These are phyloP conservation scores for Luperina nickerlii DNA, from an alignment of 2,888 invertebrate species.

Conservation along the genomic window DNA sequence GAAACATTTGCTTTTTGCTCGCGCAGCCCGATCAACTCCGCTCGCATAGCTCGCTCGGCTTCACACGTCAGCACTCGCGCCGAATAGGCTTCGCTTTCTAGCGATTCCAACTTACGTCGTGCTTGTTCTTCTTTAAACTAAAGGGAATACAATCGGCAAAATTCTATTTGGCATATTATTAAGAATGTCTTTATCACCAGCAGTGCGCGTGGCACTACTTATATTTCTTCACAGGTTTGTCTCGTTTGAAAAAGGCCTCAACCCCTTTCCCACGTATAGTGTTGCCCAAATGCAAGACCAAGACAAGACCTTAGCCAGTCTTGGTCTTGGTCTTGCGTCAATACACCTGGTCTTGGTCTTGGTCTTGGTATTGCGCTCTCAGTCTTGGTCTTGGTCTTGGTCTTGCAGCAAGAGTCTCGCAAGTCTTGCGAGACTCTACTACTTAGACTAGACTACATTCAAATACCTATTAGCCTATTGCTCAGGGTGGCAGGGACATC, in stretches of 20 bases:
- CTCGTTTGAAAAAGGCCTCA: neutral
- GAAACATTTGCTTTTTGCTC: conserved; percentile 78
- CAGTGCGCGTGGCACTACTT: neutral
- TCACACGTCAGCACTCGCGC: conserved; percentile 77
- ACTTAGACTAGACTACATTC: no score
- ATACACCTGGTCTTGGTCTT: no score
- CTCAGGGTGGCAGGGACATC: no score
- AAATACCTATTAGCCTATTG: no score
- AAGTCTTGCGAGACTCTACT: no score
- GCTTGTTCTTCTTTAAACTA: conserved; percentile 85
- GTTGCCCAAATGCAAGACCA: no score
- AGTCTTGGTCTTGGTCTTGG: no score
- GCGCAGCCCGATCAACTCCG: conserved; percentile 78
- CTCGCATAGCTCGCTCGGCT: conserved; percentile 80
- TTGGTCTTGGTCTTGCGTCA: no score
- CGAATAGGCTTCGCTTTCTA: conserved; percentile 77
- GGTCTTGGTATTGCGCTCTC: no score
- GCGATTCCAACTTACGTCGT: conserved; percentile 71
- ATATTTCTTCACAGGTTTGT: neutral
- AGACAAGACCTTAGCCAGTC: no score
- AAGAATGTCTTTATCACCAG: neutral
- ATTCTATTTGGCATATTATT: conserved; percentile 1
- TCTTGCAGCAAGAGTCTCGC: no score
- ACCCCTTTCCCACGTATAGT: no score
- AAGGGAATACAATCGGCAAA: neutral